Evolutionary conservation across 2,888 invertebrate genomes (phyloP).

Genomic region (Agriopis leucophaearia): DNA sequence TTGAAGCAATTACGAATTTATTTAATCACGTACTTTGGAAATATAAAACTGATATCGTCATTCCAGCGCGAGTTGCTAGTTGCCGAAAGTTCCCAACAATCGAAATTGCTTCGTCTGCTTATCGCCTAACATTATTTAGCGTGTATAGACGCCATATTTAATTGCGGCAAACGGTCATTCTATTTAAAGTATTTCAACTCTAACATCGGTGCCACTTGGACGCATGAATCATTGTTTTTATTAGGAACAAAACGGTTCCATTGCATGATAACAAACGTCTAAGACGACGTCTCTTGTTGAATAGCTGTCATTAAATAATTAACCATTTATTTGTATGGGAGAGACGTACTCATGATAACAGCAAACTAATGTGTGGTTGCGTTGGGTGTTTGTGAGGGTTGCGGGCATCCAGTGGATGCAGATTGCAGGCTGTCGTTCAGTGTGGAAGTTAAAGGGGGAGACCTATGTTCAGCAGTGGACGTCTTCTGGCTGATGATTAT

Average conservation of each 20-base stretch:
- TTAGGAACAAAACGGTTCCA: slow-evolving; percentile 23
- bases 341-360: background rate
- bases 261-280: slow-evolving; percentile 16
- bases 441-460: too few relatives aligned
- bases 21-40: too few relatives aligned
- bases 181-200: slow-evolving; percentile 37
- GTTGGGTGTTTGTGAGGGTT: too few relatives aligned
- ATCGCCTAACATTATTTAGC: background rate
- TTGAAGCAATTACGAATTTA: too few relatives aligned
- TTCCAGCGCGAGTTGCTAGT: too few relatives aligned
- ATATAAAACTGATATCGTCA: too few relatives aligned
- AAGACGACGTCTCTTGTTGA: slow-evolving; percentile 13
- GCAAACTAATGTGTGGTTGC: too few relatives aligned
- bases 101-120: background rate
- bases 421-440: too few relatives aligned
- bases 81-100: too few relatives aligned
- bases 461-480: too few relatives aligned
- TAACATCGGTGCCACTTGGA: slow-evolving; percentile 22
- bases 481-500: too few relatives aligned
- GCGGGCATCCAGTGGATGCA: too few relatives aligned
- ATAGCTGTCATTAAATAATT: background rate
- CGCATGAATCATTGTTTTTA: slow-evolving; percentile 33
- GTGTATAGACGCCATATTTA: slow-evolving; percentile 41
- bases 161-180: slow-evolving; percentile 43
- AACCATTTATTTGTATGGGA: background rate